Base-by-base conservation (phyloP, 1,140 invertebrate genomes). In the Agrypnia vestita region DNA sequence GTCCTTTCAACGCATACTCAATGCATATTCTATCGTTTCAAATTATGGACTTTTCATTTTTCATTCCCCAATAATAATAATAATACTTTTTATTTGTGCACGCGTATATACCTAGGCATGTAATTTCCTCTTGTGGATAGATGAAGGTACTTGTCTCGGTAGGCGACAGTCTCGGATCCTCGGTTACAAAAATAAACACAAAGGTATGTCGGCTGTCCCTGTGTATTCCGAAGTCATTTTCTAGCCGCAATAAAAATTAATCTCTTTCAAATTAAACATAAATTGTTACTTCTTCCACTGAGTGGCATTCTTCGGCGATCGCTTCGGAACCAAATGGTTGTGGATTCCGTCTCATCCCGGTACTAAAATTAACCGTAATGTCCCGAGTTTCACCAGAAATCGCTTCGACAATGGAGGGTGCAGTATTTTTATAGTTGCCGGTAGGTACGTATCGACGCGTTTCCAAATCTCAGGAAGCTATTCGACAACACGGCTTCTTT, bases 281-380 rank as follows among this genome's bases (percentile, higher is more conserved):
- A 73, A 73, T 53, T 73, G 51, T 35, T 55, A 19, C 12, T 51
- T 55, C 69, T 73, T 73, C 47, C 47, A 73, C 53, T 53, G 21
- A 25, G 19, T n/a, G 69, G 49, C 47, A 73, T 73, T 73, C 69
- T 53, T 55, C 44, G n/a, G 21, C 64, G n/a, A 44, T 51, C 49
- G 13, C 61, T 64, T 25, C 25, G 35, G 61, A 64, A 43, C 35
- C n/a, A 17, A 69, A 69, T 69, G 64, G 64, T 13, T 47, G 15
- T 19, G 64, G 44, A 69, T 69, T 69, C 64, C 64, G 46, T 62
- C 25, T 69, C 21, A 64, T 43, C 13, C 21, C 9, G 15, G 15
- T 25, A 19, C 69, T 73, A 73, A 76, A 80, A 76, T 76, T 75
- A 80, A 76, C 79, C 43, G n/a, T 47, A 74, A 51, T 47, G 78